These are phyloP conservation scores for Micromys minutus DNA, from an alignment of 2,113 vertebrate genomes.

Conservation along the genomic window DNA sequence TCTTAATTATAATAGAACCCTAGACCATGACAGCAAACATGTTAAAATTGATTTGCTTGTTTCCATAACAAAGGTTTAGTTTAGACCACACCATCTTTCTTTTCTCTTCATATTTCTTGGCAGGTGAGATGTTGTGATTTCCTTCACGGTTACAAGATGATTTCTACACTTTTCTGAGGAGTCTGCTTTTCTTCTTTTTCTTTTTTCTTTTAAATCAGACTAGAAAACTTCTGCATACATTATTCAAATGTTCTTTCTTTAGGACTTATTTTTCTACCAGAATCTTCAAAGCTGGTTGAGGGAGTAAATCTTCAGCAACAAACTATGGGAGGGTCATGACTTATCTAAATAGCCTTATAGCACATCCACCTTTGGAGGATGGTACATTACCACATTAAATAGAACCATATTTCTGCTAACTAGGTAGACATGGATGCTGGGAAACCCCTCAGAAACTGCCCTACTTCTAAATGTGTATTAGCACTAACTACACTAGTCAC, in stretches of 20 bases:
- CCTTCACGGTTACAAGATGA: neutral
- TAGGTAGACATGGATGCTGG: neutral
- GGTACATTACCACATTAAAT: neutral
- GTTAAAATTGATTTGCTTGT: neutral
- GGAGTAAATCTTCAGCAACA: neutral
- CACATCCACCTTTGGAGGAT: neutral
- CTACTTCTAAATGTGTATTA: neutral
- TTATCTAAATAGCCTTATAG: neutral
- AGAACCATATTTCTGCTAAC: slow-evolving; percentile 12
- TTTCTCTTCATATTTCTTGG: neutral
- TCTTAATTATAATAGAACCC: neutral
- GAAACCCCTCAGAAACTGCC: accelerated
- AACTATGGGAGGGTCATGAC: neutral
- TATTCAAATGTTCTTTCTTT: neutral
- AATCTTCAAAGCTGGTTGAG: neutral
- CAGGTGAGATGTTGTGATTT: neutral
- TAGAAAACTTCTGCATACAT: neutral
- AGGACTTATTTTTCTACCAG: neutral
- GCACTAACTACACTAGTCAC: neutral
- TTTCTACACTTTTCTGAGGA: neutral
- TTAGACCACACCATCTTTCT: neutral
- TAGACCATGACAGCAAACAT: neutral
- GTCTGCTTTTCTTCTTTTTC: neutral
- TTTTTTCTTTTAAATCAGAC: neutral
- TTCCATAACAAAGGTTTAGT: neutral